These are phyloP conservation scores for Pandion haliaetus DNA, from an alignment of 2,113 vertebrate genomes.

Conservation along the genomic window DNA sequence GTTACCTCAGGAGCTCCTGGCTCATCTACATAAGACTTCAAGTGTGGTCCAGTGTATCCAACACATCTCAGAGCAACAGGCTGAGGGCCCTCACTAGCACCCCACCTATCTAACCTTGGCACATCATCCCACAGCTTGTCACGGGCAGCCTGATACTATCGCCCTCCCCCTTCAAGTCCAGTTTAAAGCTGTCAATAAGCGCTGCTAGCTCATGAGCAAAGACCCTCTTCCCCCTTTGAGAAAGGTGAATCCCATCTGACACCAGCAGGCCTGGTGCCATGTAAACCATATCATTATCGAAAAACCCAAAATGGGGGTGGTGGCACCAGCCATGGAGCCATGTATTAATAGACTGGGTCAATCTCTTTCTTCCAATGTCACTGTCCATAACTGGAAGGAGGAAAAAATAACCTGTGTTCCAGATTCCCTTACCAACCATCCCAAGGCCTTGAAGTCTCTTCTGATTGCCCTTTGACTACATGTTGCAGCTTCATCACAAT, in stretches of 20 bases:
- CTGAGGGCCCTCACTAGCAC: neutral
- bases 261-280: neutral
- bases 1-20: too few species aligned
- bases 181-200: neutral
- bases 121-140: neutral
- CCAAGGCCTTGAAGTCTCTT: neutral
- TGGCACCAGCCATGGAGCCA: neutral
- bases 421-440: neutral
- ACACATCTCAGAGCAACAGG: neutral
- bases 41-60: neutral
- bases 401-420: neutral
- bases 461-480: neutral
- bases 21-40: neutral
- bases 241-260: neutral
- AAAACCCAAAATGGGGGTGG: neutral
- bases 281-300: neutral
- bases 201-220: neutral
- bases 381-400: neutral
- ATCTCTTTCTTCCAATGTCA: neutral
- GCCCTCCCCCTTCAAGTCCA: neutral
- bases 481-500: rapidly evolving
- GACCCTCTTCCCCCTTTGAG: neutral
- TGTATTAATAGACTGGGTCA: neutral
- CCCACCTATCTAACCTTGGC: neutral
- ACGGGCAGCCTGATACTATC: neutral